These are phyloP conservation scores for Rhopalosiphum maidis DNA, from an alignment of 1,140 invertebrate genomes.

Conservation along the genomic window DNA sequence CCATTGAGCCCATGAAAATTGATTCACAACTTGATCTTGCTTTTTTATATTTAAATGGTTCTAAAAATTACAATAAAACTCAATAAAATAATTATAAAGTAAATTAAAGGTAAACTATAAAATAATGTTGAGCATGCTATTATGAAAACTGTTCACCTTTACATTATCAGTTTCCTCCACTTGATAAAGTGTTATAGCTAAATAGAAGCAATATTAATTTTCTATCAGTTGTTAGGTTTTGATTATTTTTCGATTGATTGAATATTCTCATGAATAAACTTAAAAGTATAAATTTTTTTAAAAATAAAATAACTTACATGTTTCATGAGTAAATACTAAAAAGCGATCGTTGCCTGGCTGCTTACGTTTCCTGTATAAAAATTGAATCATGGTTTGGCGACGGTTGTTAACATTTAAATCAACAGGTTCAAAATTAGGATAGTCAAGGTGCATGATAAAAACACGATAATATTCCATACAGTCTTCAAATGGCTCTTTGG, in stretches of 20 bases:
- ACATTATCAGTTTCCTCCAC: constrained; percentile 44
- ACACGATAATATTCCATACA: constrained; percentile 44
- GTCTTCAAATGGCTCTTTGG: constrained; percentile 45
- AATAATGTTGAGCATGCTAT: constrained; percentile 31
- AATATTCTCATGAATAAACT: not conserved
- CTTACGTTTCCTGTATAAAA: constrained; percentile 52
- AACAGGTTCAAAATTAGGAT: constrained; percentile 18
- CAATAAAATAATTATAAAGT: not conserved
- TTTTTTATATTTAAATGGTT: constrained; percentile 32
- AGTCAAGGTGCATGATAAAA: constrained; percentile 10
- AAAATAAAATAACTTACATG: constrained; percentile 42
- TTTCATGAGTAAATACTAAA: constrained; percentile 54
- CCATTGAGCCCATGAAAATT: constrained; percentile 56
- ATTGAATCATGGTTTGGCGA: constrained; percentile 51
- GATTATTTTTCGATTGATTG: not conserved
- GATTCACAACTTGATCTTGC: constrained; percentile 49
- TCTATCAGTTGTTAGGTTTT: not conserved
- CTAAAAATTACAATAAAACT: not conserved
- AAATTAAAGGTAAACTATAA: not conserved
- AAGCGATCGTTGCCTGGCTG: constrained; percentile 43
- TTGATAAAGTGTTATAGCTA: constrained; percentile 54
- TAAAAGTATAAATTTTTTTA: not conserved
- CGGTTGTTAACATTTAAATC: constrained; percentile 21
- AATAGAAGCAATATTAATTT: constrained; percentile 39
- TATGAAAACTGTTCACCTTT: constrained; percentile 42